These are phyloP conservation scores for Dendrolimus pini DNA, from an alignment of 2,888 invertebrate species.

Conservation along the genomic window DNA sequence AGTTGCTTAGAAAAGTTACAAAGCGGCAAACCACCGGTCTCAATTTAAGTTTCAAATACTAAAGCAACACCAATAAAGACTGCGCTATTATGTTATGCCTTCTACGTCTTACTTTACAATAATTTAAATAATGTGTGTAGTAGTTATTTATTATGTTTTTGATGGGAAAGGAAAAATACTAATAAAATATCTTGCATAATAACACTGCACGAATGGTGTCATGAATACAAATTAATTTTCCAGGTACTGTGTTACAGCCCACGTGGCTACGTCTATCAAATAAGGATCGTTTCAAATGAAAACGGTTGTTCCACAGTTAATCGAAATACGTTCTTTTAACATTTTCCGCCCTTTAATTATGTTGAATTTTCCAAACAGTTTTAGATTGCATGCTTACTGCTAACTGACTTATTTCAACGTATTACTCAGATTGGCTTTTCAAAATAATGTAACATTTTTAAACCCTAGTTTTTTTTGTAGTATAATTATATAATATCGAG, in stretches of 20 bases:
- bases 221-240: conserved; percentile 16
- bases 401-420: too few relatives aligned
- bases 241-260: conserved; percentile 16
- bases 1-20: conserved; percentile 17
- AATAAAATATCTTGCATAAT: not conserved
- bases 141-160: not conserved
- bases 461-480: too few relatives aligned
- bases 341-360: conserved; percentile 40
- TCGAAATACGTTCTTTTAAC: conserved; percentile 29
- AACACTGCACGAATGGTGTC: not conserved
- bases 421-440: too few relatives aligned
- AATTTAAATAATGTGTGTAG: not conserved
- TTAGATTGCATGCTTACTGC: too few relatives aligned
- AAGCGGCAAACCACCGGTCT: conserved; percentile 12
- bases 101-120: not conserved
- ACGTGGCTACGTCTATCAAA: conserved; percentile 9
- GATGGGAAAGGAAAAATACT: not conserved
- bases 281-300: conserved; percentile 20
- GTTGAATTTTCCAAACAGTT: conserved; percentile 26
- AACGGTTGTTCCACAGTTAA: conserved; percentile 25
- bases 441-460: too few relatives aligned
- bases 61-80: not conserved
- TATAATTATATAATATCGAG: too few relatives aligned
- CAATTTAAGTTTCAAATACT: conserved; percentile 6
- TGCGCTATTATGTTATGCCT: not conserved